phyloP scores from a whole-genome alignment of 2,113 vertebrate species.

The Pelecanoides urinatrix region DNA sequence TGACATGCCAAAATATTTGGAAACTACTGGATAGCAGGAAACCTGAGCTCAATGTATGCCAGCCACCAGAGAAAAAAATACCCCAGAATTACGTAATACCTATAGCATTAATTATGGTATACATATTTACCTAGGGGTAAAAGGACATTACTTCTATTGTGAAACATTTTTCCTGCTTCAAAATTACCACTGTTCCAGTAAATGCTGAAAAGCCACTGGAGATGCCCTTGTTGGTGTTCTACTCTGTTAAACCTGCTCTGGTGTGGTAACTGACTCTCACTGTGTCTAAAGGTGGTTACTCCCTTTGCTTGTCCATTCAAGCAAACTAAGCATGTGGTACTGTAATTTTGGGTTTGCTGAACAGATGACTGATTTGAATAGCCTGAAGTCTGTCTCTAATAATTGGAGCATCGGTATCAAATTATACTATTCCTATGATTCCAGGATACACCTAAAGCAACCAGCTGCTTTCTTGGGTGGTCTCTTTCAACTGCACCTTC shows the following conservation, averaged over 20 bases:
- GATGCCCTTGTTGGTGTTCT: not conserved
- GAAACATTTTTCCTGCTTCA: not conserved
- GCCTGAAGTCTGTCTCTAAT: not conserved
- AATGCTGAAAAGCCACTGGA: not conserved
- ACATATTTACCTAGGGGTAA: not conserved
- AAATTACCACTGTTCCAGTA: not conserved
- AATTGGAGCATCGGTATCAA: not conserved
- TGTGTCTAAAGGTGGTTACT: not conserved
- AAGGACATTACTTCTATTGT: not conserved
- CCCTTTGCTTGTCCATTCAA: not conserved
- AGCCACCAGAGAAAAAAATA: not conserved
- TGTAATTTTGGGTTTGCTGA: not conserved
- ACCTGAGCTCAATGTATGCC: not conserved
- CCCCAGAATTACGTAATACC: not conserved
- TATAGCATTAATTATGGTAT: not conserved
- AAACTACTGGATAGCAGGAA: not conserved
- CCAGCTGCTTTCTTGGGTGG: not conserved
- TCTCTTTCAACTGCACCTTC: not conserved
- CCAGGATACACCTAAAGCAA: not conserved
- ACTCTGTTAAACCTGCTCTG: not conserved
- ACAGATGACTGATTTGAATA: not conserved
- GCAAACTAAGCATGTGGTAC: not conserved
- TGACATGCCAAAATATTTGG: not conserved
- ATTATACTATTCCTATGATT: not conserved
- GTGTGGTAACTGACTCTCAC: not conserved